These are phyloP conservation scores for Microcebus murinus DNA, from an alignment of 2,113 vertebrate species.

Conservation along the genomic window DNA sequence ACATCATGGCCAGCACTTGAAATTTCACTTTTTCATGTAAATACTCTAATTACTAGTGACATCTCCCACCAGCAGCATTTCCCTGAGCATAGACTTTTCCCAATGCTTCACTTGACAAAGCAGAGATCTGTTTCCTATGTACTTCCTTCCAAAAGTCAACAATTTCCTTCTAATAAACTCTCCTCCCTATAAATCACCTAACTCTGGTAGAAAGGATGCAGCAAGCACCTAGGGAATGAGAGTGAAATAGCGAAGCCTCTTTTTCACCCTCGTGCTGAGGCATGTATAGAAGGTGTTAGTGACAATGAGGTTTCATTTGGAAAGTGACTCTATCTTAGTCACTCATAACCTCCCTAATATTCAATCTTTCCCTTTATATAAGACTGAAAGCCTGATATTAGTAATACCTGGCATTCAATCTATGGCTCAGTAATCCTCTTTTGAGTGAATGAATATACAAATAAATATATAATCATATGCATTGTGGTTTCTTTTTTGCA, in stretches of 20 bases:
- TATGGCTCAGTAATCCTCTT: neutral
- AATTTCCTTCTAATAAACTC: neutral
- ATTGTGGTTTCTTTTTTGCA: neutral
- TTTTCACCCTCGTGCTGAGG: neutral
- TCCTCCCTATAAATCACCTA: neutral
- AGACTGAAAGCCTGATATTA: neutral
- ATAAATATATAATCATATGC: neutral
- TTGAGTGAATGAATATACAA: neutral
- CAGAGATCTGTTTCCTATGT: neutral
- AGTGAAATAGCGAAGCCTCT: fast-evolving
- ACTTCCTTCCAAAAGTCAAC: neutral
- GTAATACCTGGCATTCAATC: neutral
- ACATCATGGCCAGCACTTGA: neutral
- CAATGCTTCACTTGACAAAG: neutral
- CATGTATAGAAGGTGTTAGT: neutral
- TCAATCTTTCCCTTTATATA: neutral
- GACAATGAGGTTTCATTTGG: neutral
- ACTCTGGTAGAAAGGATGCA: neutral
- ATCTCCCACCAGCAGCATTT: neutral
- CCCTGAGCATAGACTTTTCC: neutral
- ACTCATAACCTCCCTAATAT: neutral
- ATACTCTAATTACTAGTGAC: neutral
- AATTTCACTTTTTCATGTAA: neutral
- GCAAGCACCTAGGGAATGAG: neutral
- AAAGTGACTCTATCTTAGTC: neutral